Percentiles rank a stretch among this genome's conserved stretches.
phyloP scores from a whole-genome alignment of 1,140 invertebrate species.

The Chionoecetes opilio region DNA sequence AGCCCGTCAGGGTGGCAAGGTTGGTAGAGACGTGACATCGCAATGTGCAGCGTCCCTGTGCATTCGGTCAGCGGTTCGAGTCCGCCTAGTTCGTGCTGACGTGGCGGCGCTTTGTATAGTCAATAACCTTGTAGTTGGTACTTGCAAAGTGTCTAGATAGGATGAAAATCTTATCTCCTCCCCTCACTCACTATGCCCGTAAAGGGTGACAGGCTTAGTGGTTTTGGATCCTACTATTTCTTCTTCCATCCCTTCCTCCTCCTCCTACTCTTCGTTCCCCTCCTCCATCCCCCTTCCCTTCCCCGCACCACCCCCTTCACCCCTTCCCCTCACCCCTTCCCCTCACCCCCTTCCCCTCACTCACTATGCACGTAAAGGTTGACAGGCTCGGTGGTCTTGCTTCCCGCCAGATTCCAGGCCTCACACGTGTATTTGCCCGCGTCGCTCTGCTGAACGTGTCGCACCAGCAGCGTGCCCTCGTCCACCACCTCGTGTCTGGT shows the following conservation, averaged over 20 bases:
- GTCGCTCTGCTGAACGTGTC: constrained; percentile 91
- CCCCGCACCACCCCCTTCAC: not conserved
- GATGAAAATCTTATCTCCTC: no score
- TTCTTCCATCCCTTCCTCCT: not conserved
- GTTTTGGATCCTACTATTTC: no score
- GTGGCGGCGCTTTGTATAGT: no score
- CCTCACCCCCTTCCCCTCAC: constrained; percentile 79
- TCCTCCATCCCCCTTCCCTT: not conserved
- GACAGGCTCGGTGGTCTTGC: constrained; percentile 90
- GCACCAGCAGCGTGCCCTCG: constrained; percentile 93
- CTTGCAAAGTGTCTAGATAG: no score
- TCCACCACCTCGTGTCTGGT: constrained; percentile 90
- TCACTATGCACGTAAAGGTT: constrained; percentile 92
- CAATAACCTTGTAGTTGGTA: no score
- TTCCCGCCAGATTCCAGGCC: constrained; percentile 94
- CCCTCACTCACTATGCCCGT: no score
- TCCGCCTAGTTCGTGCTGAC: no score
- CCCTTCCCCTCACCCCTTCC: constrained; percentile 88
- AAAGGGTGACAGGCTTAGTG: no score
- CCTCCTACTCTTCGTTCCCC: not conserved
- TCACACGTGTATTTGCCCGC: constrained; percentile 94
- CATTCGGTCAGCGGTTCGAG: no score
- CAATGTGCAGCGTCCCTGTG: no score
- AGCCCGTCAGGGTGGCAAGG: no score
- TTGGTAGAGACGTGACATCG: no score